Evolutionary conservation across 2,113 vertebrate genomes (phyloP), one percentile per base, ranked within the genome.

Genomic region (Columba livia): DNA sequence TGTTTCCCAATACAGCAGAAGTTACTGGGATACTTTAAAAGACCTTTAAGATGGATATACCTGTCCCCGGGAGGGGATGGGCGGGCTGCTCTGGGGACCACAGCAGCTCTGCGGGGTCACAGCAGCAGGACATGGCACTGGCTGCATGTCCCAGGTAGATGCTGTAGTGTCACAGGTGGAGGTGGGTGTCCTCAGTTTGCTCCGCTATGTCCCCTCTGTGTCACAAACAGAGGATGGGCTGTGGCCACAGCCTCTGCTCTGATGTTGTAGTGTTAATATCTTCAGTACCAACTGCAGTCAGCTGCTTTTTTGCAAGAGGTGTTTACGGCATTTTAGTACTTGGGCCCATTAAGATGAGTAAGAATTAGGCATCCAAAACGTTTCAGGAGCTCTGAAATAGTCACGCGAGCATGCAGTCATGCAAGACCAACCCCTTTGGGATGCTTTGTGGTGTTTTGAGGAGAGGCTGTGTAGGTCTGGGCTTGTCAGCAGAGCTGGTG

Each of bases 241-340:
- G 72, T 31, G 56, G 44, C 24, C 24, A 5, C 26, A 65, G 56
- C 44, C 77, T 20, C 77, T 42, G 40, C 50, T 51, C 69, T 4
- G 1, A 9, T 54, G 1, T 3, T 10, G 51, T 15, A 15, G 13
- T 1, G 0, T 0, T 29, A 12, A 2, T 6, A 2, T 0, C 44
- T 24, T 10, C 47, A 42, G 31, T 1, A 6, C 7, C 18, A 16
- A 28, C 18, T n/a, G 38, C 88, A 54, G 40, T 2, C 36, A 57
- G 38, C 8, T 86, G 28, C 56, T 42, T 7, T 25, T 34, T 7
- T 48, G 21, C 38, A 51, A 19, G 26, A 48, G 66, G 3, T 6
- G 6, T 50, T 58, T 6, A 2, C 15, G 4, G 11, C 0, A 5
- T n/a, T 71, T 74, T 69, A 1, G 11, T 16, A 0, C 48, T 24